Evolutionary conservation across 2,113 vertebrate genomes (phyloP), one percentile per base, ranked within the genome.

Genomic region (Hydropotes inermis): DNA sequence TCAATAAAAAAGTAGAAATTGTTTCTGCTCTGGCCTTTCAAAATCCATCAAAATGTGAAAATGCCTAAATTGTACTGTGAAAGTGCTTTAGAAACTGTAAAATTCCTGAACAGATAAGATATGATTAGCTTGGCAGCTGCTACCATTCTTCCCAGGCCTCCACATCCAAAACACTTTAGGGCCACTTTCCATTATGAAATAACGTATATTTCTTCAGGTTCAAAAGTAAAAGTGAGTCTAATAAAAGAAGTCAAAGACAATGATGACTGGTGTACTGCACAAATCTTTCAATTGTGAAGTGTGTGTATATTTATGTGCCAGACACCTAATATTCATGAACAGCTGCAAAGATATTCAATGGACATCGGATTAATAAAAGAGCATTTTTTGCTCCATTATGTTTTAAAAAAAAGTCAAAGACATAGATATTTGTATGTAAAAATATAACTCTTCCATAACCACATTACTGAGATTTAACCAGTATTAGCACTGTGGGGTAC

Each of bases 301-400:
- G 99, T 99, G 98, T 99, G 98, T 99, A 98, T 98, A 99, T 98
- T 98, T 98, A 99, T 98, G 98, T 99, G 99, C 99, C 99, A 99
- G 99, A 99, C 98, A 98, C 98, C 98, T 99, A 99, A 99, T 98
- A 98, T 98, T 97, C 98, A 98, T 99, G 98, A 99, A 99, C 97
- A 98, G 98, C 99, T 98, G 98, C 99, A 98, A 98, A 99, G 98
- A 98, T 99, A 98, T 98, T 98, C 99, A 99, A 97, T 99, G 98
- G 98, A 98, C 97, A 99, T 97, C 98, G 97, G 91, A 98, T 98
- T 98, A 98, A 99, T 98, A 98, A 99, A 99, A 98, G 99, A 99
- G 98, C 97, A 98, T 99, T 99, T 99, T 99, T 99, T 99, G 98
- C 98, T 99, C 98, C 98, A 98, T 98, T 99, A 98, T 99, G 99